A percentile compares a stretch with the other conserved stretches of the same genome.
These are phyloP conservation scores for Amyelois transitella DNA, from an alignment of 1,140 invertebrate species.

Conservation along the genomic window DNA sequence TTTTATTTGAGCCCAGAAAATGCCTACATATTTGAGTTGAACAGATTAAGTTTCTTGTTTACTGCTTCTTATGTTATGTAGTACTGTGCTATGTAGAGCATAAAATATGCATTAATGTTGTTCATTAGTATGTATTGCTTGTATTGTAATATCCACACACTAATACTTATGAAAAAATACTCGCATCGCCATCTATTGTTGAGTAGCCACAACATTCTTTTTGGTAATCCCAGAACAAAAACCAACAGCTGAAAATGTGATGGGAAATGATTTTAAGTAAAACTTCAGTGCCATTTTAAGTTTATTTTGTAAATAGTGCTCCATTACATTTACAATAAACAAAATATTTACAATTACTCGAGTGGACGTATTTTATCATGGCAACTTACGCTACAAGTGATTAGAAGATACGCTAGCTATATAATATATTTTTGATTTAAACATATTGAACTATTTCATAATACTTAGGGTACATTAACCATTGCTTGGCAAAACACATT, in stretches of 20 bases:
- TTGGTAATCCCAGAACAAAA: background rate
- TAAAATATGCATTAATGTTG: too few relatives aligned
- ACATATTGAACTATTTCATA: background rate
- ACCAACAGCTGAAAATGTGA: background rate
- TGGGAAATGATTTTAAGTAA: background rate
- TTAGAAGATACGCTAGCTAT: too few relatives aligned
- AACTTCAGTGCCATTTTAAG: background rate
- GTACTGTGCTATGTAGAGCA: too few relatives aligned
- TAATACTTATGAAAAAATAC: background rate
- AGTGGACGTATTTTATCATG: background rate
- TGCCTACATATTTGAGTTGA: too few relatives aligned
- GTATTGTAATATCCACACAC: background rate
- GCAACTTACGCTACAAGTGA: background rate
- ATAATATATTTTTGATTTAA: too few relatives aligned
- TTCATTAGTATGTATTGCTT: too few relatives aligned
- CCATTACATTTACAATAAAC: background rate
- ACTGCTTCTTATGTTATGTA: too few relatives aligned
- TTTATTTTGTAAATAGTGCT: constrained; percentile 1
- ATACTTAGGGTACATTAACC: background rate
- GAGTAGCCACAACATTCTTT: background rate
- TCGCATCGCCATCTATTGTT: background rate
- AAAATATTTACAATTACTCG: constrained; percentile 1
- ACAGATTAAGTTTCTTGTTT: too few relatives aligned
- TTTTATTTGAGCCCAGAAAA: too few relatives aligned
- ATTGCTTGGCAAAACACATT: too few relatives aligned